Evolutionary conservation across 2,888 invertebrate species (phyloP).

Genomic region (Julus scanicus): DNA sequence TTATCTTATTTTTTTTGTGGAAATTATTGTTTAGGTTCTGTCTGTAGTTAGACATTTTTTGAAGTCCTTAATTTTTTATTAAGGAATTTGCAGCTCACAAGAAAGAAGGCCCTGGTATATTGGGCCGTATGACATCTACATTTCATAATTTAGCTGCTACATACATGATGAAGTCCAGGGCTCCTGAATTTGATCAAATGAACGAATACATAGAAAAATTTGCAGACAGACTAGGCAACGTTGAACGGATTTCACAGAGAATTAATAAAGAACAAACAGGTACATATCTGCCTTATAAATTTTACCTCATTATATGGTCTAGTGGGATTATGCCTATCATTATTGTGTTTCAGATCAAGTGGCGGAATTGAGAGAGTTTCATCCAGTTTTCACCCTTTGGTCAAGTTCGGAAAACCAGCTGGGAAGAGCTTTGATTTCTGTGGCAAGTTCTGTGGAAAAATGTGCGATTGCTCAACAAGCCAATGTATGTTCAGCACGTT

Average conservation of each 20-base stretch:
- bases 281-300: slow-evolving; percentile 59
- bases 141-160: slow-evolving; percentile 71
- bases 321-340: no score
- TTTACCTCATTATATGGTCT: no score
- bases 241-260: slow-evolving; percentile 75
- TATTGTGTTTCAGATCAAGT: slow-evolving; percentile 68
- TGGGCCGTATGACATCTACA: slow-evolving; percentile 72
- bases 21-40: background rate
- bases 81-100: slow-evolving; percentile 75
- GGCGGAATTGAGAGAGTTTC: slow-evolving; percentile 71
- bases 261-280: slow-evolving; percentile 75
- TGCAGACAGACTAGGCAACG: slow-evolving; percentile 73
- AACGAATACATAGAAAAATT: slow-evolving; percentile 73
- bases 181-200: slow-evolving; percentile 74
- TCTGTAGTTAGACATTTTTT: background rate
- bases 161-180: slow-evolving; percentile 71
- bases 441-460: slow-evolving; percentile 64
- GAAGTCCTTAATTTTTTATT: slow-evolving; percentile 41
- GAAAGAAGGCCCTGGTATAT: slow-evolving; percentile 71
- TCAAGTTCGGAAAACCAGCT: slow-evolving; percentile 70
- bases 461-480: slow-evolving; percentile 63
- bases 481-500: slow-evolving; percentile 61
- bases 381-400: slow-evolving; percentile 74
- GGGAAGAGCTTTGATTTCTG: slow-evolving; percentile 61
- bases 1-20: background rate